Conservation (phyloP, 2,888 invertebrate genomes). For the Nomada goodeniana region DNA sequence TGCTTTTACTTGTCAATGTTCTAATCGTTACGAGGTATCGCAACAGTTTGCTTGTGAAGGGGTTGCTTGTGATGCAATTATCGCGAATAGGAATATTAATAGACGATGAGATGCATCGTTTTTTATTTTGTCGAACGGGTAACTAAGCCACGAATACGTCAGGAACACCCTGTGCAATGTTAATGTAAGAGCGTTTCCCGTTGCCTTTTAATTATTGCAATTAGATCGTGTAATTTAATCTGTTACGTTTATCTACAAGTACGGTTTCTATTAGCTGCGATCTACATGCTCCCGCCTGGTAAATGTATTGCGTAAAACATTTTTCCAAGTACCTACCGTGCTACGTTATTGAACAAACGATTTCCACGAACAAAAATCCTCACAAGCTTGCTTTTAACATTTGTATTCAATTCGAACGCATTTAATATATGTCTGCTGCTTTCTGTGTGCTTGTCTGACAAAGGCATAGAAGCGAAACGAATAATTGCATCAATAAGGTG, state of each 20-base stretch:
- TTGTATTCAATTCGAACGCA: slow-evolving; percentile 8
- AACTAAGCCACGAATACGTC: not conserved
- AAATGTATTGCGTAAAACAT: slow-evolving; percentile 11
- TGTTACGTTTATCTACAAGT: slow-evolving; percentile 7
- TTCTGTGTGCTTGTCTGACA: not conserved
- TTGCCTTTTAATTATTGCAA: not conserved
- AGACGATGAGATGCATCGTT: too few relatives aligned
- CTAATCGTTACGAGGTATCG: not conserved
- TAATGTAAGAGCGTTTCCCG: not conserved
- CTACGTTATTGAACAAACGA: not conserved
- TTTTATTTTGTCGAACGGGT: not conserved
- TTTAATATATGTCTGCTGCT: not conserved
- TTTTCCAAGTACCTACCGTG: slow-evolving; percentile 31
- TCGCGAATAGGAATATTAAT: not conserved
- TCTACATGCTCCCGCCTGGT: slow-evolving; percentile 14
- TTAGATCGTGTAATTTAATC: not conserved
- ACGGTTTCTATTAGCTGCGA: slow-evolving; percentile 13
- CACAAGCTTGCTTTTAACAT: not conserved
- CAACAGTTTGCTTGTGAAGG: not conserved
- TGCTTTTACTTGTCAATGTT: not conserved
- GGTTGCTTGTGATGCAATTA: not conserved
- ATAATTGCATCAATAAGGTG: slow-evolving; percentile 31
- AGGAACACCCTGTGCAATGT: not conserved
- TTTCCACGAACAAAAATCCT: not conserved
- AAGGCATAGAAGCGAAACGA: not conserved